Evolutionary conservation across 2,113 vertebrate genomes (phyloP), one percentile per base, ranked within the genome.

Genomic region (Mastomys coucha): DNA sequence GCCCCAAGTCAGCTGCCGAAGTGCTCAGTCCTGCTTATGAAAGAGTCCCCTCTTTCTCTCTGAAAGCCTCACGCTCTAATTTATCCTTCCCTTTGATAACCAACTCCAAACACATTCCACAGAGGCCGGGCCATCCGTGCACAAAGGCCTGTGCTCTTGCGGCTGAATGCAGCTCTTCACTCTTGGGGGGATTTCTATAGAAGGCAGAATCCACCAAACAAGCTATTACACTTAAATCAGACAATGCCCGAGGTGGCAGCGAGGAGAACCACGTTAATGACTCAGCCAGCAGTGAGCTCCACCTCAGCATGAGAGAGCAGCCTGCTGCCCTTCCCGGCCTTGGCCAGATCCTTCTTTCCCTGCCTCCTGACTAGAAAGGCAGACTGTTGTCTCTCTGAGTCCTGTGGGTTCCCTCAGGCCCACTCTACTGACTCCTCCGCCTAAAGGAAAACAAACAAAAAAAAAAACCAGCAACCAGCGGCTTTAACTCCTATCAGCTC

Each of bases 161-260:
- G 7, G 9, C 95, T 77, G 31, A 97, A 88, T 36, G 53, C 85
- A 22, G 94, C 89, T 88, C 95, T 98, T 97, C 96, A 94, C 97
- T 1, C 17, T 90, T n/a, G 11, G 31, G 69, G 92, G 97, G 91
- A 97, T 94, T 51, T 42, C 51, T 26, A 87, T 70, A n/a, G 94
- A 95, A 94, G 94, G 97, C 65, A 80, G 94, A 97, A 98, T 96
- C 97, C 98, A 98, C 98, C 97, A 65, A 98, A 97, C 85, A 93
- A 93, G 93, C 94, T 93, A 97, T 97, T 97, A 97, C 96, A 98
- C 94, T 97, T 97, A 93, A 96, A 98, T 98, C 97, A 98, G 98
- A 95, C 98, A 96, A 94, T 96, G 96, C 96, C 93, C 12, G 96
- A 96, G 95, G 97, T 98, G 95, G 82, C 42, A 3, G 96, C 77